Evolutionary conservation across 2,113 vertebrate genomes (phyloP).

Genomic region (Heliornis fulica): DNA sequence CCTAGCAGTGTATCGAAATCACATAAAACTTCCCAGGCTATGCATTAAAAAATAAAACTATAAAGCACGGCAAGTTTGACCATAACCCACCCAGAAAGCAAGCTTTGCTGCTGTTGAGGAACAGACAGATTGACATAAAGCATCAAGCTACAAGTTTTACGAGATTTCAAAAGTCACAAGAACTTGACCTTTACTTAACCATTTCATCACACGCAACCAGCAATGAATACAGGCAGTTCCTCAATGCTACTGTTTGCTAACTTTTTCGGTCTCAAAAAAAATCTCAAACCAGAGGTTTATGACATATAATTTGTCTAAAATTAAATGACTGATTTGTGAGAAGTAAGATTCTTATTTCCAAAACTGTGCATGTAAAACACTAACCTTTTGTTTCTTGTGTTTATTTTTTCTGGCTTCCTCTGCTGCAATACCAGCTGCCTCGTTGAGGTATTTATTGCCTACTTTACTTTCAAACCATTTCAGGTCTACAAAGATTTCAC

Average conservation of each 20-base stretch:
- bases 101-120: not conserved
- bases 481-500: conserved; percentile 94
- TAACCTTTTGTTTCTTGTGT: conserved; percentile 80
- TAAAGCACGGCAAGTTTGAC: not conserved
- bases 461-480: conserved; percentile 99
- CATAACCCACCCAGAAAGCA: not conserved
- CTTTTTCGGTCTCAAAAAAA: not conserved
- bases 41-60: not conserved
- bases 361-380: not conserved
- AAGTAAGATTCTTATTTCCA: not conserved
- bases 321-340: not conserved
- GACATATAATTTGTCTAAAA: not conserved
- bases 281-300: not conserved
- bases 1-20: not conserved
- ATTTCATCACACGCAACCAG: not conserved
- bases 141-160: not conserved
- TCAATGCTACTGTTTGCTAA: not conserved
- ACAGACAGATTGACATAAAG: not conserved
- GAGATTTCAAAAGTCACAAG: not conserved
- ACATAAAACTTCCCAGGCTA: not conserved
- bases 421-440: conserved; percentile 91
- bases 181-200: not conserved
- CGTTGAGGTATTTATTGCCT: conserved; percentile 97
- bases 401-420: conserved; percentile 84
- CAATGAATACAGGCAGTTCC: not conserved